Conservation (phyloP, 1,140 invertebrate genomes). For the Cecropterus lyciades region DNA sequence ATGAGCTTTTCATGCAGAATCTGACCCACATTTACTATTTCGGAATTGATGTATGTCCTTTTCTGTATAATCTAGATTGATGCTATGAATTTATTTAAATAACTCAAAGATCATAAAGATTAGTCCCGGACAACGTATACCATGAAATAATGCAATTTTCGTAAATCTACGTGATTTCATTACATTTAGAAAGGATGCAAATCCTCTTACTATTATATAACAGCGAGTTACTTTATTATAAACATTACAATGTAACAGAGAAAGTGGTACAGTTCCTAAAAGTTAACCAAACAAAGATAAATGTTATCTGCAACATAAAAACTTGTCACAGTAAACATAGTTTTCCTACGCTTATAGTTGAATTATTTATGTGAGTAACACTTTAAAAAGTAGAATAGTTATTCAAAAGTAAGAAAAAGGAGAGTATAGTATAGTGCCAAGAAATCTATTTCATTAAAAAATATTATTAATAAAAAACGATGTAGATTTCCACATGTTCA, state of each 20-base stretch:
- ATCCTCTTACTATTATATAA: conserved; percentile 7
- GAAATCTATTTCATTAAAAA: no score
- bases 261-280: conserved; percentile 10
- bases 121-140: background rate
- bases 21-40: conserved; percentile 21
- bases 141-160: conserved; percentile 9
- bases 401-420: no score
- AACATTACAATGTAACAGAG: conserved; percentile 5
- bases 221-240: conserved; percentile 7
- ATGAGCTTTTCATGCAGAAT: background rate
- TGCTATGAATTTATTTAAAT: conserved; percentile 5
- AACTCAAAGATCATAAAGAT: background rate
- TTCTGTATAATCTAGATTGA: conserved; percentile 21
- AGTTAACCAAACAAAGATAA: background rate
- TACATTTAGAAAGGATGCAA: conserved; percentile 7
- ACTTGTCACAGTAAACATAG: no score
- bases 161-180: conserved; percentile 15
- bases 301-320: background rate
- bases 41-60: conserved; percentile 8
- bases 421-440: no score
- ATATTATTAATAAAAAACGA: no score
- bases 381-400: no score
- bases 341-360: no score
- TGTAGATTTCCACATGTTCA: no score
- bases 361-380: no score